These are phyloP conservation scores for Scaptomyza pallida DNA, from an alignment of 1,140 invertebrate genomes.

Conservation along the genomic window DNA sequence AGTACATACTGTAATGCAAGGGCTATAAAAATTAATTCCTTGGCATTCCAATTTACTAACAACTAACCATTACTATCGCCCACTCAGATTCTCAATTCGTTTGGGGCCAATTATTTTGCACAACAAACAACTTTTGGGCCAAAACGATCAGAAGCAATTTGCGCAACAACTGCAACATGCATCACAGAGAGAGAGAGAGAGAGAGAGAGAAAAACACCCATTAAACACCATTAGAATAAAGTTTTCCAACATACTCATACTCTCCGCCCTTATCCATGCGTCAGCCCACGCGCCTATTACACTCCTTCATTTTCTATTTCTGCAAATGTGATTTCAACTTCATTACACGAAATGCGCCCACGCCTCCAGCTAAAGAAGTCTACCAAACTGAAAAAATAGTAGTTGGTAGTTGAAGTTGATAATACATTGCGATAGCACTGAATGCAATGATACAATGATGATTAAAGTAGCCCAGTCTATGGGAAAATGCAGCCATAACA, in stretches of 20 bases:
- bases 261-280: too few relatives aligned
- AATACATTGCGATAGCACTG: conserved; percentile 45
- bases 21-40: conserved; percentile 5
- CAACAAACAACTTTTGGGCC: conserved; percentile 57
- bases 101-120: conserved; percentile 68
- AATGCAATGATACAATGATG: conserved; percentile 53
- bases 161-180: conserved; percentile 5
- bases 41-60: conserved; percentile 22
- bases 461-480: conserved; percentile 38
- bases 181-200: too few relatives aligned
- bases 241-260: conserved; percentile 1
- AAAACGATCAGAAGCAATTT: conserved; percentile 41
- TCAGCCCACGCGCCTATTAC: too few relatives aligned
- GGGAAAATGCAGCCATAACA: conserved; percentile 28
- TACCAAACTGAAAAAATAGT: neutral
- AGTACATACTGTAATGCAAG: neutral
- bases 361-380: conserved; percentile 33
- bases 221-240: conserved; percentile 55
- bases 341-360: conserved; percentile 66
- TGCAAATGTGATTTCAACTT: conserved; percentile 42
- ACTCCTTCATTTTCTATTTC: neutral
- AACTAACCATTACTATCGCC: conserved; percentile 37
- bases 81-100: conserved; percentile 50
- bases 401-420: conserved; percentile 32
- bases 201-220: conserved; percentile 33